Percentiles rank a stretch among this genome's conserved stretches.
Evolutionary conservation across 2,113 vertebrate genomes (phyloP).

Genomic region (Stictonetta naevosa): DNA sequence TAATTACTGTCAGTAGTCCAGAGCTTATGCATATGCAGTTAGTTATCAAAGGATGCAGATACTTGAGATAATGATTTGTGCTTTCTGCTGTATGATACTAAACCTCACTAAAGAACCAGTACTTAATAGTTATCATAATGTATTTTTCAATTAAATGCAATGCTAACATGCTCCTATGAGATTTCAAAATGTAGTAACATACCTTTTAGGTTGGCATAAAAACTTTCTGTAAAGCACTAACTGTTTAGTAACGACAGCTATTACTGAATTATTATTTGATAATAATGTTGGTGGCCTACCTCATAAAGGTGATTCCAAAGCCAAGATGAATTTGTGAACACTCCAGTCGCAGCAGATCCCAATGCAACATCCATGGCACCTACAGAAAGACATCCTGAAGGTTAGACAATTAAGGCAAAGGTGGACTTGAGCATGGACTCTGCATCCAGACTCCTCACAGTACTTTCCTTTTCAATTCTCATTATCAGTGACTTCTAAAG

Average conservation of each 20-base stretch:
- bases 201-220: not conserved
- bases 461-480: not conserved
- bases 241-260: not conserved
- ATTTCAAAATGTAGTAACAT: not conserved
- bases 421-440: not conserved
- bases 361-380: conserved; percentile 95
- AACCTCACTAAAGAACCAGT: not conserved
- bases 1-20: not conserved
- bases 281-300: conserved; percentile 23
- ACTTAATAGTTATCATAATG: not conserved
- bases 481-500: not conserved
- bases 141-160: not conserved
- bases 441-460: not conserved
- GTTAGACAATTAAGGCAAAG: not conserved
- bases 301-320: conserved; percentile 89
- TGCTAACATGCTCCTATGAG: not conserved
- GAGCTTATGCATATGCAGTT: not conserved
- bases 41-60: not conserved
- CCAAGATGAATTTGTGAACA: conserved; percentile 96
- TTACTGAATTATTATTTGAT: not conserved
- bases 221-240: not conserved
- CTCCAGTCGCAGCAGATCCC: conserved; percentile 92
- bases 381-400: conserved; percentile 37
- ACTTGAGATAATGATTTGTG: not conserved
- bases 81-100: not conserved